Percentiles rank a stretch among this genome's conserved stretches.
Conservation (phyloP, 2,888 invertebrate genomes). For the Zele albiditarsus region DNA sequence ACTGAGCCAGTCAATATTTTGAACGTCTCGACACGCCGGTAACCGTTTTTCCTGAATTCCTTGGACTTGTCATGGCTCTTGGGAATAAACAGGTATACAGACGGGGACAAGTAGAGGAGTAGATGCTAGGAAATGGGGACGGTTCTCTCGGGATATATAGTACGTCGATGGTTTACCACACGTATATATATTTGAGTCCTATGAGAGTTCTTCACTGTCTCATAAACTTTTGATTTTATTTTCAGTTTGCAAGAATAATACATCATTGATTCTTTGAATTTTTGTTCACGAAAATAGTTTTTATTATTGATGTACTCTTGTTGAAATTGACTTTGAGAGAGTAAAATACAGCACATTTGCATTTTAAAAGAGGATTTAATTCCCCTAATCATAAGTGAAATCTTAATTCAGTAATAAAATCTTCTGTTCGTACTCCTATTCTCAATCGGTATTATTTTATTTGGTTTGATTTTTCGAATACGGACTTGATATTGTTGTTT, state of each 20-base stretch:
- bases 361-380: too few relatives aligned
- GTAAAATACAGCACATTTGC: too few relatives aligned
- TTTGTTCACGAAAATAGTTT: neutral
- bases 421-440: too few relatives aligned
- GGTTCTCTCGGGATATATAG: slow-evolving; percentile 27
- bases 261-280: neutral
- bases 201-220: neutral
- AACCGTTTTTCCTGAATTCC: slow-evolving; percentile 50
- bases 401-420: too few relatives aligned
- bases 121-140: slow-evolving; percentile 32
- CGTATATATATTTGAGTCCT: neutral
- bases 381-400: too few relatives aligned
- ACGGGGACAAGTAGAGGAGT: slow-evolving; percentile 44
- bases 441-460: too few relatives aligned
- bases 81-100: slow-evolving; percentile 51
- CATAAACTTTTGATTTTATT: neutral
- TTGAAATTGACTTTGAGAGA: too few relatives aligned
- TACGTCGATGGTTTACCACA: slow-evolving; percentile 14
- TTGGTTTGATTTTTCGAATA: too few relatives aligned
- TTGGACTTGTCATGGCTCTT: slow-evolving; percentile 43
- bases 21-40: slow-evolving; percentile 54
- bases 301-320: neutral
- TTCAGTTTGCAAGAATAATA: neutral
- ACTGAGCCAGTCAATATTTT: slow-evolving; percentile 56
- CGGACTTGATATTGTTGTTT: too few relatives aligned